Conservation (phyloP, 2,797 vertebrate genomes). For the Knipowitschia caucasica region DNA sequence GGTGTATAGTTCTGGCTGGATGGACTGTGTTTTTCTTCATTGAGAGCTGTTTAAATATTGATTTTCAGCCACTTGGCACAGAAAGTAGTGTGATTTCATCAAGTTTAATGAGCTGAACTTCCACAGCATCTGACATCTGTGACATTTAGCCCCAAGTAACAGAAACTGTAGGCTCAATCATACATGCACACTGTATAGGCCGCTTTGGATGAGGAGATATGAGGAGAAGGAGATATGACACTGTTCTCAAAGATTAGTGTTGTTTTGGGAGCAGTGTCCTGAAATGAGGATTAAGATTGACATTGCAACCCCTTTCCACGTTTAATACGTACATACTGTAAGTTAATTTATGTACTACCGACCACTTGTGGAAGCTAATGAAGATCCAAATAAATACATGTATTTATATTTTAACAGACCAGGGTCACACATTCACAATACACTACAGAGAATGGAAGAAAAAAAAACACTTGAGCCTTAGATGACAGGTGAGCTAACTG, state of each 20-base stretch:
- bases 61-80: conserved; percentile 18
- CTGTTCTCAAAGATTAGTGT: conserved; percentile 41
- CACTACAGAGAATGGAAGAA: no score
- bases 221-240: conserved; percentile 39
- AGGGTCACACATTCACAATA: no score
- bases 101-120: conserved; percentile 43
- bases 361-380: no score
- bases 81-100: conserved; percentile 33
- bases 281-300: no score
- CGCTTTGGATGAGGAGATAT: conserved; percentile 24
- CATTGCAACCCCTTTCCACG: conserved; percentile 3
- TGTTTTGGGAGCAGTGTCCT: conserved; percentile 30
- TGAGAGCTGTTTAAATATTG: conserved; percentile 30
- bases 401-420: no score
- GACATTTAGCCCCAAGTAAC: conserved; percentile 25
- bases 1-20: not conserved
- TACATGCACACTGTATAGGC: conserved; percentile 11
- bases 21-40: conserved; percentile 3
- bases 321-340: conserved; percentile 5
- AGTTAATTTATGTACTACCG: no score
- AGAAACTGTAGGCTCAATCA: conserved; percentile 28
- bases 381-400: no score
- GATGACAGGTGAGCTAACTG: no score
- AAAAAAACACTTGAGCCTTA: no score
- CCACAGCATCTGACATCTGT: conserved; percentile 32